Evolutionary conservation across 2,113 vertebrate genomes (phyloP), one percentile per base, ranked within the genome.

Genomic region (Triplophysa tibetana): DNA sequence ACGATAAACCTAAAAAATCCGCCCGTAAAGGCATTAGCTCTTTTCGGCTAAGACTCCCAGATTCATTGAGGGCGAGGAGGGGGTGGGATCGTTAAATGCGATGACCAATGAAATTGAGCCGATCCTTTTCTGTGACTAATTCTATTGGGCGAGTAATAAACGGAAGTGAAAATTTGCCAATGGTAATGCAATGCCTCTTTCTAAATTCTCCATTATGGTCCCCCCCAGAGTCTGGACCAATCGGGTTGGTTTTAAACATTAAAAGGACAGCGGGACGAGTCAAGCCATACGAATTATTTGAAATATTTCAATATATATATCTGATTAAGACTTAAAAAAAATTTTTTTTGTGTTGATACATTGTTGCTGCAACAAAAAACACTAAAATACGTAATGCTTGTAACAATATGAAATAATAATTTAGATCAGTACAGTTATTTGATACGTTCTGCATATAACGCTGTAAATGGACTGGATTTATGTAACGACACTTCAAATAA

Each of bases 11-110:
- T 58, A 74, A 80, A 43, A 69, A 82, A 81, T 78, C 75, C 66
- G 43, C 38, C 50, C 70, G 45, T 50, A 19, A 54, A 67, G 29
- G 41, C 69, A 74, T 67, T 80, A 83, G 65, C 75, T 70, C 65
- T 33, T 64, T 29, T 81, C 48, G 41, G 60, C 66, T 48, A 81
- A 79, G 67, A 78, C 83, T 68, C 79, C 75, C 78, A 66, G 52
- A 72, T 81, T 83, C 84, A 77, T 63, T 79, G 78, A 80, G 84
- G 84, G 75, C 76, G 82, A 78, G 80, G 50, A 82, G 16, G 43
- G 26, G 82, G 74, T 21, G 84, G 84, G 84, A 33, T 26, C 16
- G 61, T 2, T 4, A 54, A 2, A 67, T 33, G 8, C 74, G 21
- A 70, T 60, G 14, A 10, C 81, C 78, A 85, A 78, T 85, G 38